These are phyloP conservation scores for Drosophila lacteicornis DNA, from an alignment of 1,140 invertebrate genomes.

Conservation along the genomic window DNA sequence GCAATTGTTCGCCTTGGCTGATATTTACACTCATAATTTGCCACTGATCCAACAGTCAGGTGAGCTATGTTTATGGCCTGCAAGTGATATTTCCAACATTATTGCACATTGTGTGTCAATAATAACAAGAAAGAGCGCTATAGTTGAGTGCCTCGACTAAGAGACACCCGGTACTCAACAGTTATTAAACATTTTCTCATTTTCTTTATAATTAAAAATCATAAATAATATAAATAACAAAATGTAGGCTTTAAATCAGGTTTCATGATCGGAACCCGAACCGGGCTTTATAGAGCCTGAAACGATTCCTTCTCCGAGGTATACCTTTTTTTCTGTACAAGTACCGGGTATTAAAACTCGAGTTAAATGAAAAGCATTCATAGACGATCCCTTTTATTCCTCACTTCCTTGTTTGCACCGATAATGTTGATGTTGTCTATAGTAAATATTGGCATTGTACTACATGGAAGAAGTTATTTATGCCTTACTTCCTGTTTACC, in stretches of 20 bases:
- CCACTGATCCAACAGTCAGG: slow-evolving; percentile 11
- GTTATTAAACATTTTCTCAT: background rate
- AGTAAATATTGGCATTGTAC: slow-evolving; percentile 17
- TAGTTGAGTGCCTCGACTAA: background rate
- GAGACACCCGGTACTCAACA: background rate
- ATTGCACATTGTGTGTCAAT: slow-evolving; percentile 13
- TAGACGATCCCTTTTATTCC: slow-evolving; percentile 21
- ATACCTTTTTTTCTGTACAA: background rate
- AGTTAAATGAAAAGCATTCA: slow-evolving; percentile 11
- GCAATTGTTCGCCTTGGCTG: slow-evolving; percentile 5
- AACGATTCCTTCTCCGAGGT: background rate
- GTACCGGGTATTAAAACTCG: background rate
- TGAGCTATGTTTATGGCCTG: slow-evolving; percentile 5
- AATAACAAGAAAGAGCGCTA: background rate
- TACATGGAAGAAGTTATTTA: slow-evolving; percentile 13
- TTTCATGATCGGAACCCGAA: too few species aligned
- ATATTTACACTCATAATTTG: slow-evolving; percentile 11
- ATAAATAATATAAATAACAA: too few species aligned
- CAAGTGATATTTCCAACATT: slow-evolving; percentile 25
- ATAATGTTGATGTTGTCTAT: background rate
- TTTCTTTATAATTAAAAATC: too few species aligned
- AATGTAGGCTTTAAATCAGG: too few species aligned
- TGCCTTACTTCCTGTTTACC: slow-evolving; percentile 54
- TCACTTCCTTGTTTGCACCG: slow-evolving; percentile 9
- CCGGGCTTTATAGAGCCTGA: background rate